phyloP scores from a whole-genome alignment of 92 coral and sea anemone species.

The Siderastrea siderea region DNA sequence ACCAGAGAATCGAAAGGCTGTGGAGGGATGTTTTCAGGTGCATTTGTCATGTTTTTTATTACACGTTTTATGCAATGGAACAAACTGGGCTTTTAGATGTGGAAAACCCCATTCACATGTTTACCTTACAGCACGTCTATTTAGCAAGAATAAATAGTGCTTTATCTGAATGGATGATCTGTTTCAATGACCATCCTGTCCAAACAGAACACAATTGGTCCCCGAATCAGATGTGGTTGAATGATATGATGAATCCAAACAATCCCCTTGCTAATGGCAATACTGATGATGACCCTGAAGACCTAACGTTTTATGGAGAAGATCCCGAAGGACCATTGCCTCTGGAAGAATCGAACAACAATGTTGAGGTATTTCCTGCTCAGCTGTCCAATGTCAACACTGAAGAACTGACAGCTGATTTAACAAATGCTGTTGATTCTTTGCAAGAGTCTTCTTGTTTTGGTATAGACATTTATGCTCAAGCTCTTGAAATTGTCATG shows the following conservation, averaged over 20 bases:
- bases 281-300: slow-evolving; percentile 56
- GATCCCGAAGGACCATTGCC: slow-evolving; percentile 73
- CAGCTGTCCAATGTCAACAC: slow-evolving; percentile 54
- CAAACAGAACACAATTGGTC: slow-evolving; percentile 72
- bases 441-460: slow-evolving; percentile 41
- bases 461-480: slow-evolving; percentile 64
- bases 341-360: slow-evolving; percentile 55
- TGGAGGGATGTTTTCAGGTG: slow-evolving; percentile 81
- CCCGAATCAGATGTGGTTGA: slow-evolving; percentile 76
- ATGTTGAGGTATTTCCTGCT: slow-evolving; percentile 69
- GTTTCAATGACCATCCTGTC: slow-evolving; percentile 60
- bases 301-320: slow-evolving; percentile 57
- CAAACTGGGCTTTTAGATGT: slow-evolving; percentile 71
- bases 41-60: slow-evolving; percentile 61
- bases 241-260: slow-evolving; percentile 70
- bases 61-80: slow-evolving; percentile 77
- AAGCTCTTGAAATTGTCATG: slow-evolving; percentile 41
- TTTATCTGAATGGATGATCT: slow-evolving; percentile 62
- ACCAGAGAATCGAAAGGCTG: slow-evolving; percentile 80
- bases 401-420: slow-evolving; percentile 39
- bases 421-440: slow-evolving; percentile 49
- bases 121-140: slow-evolving; percentile 46
- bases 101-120: slow-evolving; percentile 73
- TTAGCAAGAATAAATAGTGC: slow-evolving; percentile 57
- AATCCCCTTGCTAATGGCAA: slow-evolving; percentile 65